Evolutionary conservation across 1,140 invertebrate genomes (phyloP).

Genomic region (Melanaphis sacchari): DNA sequence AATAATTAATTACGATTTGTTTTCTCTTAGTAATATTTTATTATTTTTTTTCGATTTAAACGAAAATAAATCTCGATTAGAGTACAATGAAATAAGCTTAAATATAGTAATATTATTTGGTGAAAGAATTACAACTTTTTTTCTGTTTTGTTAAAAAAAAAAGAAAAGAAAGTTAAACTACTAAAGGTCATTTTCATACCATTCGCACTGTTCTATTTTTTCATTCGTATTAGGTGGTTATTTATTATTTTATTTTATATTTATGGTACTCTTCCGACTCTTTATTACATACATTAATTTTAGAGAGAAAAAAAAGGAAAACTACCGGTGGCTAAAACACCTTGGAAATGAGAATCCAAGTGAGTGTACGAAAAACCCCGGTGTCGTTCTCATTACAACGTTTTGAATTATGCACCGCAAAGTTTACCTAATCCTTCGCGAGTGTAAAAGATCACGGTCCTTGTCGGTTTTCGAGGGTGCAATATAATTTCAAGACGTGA

Average conservation of each 20-base stretch:
- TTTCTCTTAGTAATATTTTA: neutral
- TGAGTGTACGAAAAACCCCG: conserved; percentile 28
- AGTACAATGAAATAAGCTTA: neutral
- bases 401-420: conserved; percentile 57
- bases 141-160: neutral
- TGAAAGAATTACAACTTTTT: neutral
- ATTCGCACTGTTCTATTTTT: neutral
- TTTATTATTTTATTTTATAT: conserved; percentile 54
- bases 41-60: neutral
- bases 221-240: conserved; percentile 8
- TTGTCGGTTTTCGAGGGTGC: conserved; percentile 30
- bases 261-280: conserved; percentile 39
- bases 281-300: conserved; percentile 57
- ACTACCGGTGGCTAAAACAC: conserved; percentile 12
- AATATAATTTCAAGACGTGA: conserved; percentile 35
- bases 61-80: neutral
- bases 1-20: neutral
- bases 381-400: conserved; percentile 55
- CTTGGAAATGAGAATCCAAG: conserved; percentile 45
- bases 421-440: conserved; percentile 54
- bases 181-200: conserved; percentile 37
- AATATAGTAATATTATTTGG: neutral
- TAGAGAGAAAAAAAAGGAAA: conserved; percentile 14
- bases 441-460: conserved; percentile 55
- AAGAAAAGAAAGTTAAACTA: neutral